phyloP scores from a whole-genome alignment of 2,113 vertebrate species.

The Trochalopteron elliotii region DNA sequence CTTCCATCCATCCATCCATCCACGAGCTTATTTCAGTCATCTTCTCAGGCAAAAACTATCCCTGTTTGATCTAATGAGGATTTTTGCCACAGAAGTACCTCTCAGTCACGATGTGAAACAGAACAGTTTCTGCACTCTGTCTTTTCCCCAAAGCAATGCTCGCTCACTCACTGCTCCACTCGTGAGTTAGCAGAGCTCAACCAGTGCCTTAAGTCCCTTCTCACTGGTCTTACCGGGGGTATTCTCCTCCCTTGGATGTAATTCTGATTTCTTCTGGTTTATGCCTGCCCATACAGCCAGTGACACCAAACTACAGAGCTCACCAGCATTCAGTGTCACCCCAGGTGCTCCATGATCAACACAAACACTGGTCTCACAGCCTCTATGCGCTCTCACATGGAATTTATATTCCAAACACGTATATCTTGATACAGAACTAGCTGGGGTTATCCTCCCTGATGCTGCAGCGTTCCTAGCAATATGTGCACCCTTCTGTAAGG shows the following conservation, averaged over 20 bases:
- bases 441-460: background rate
- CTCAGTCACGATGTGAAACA: background rate
- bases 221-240: background rate
- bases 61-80: background rate
- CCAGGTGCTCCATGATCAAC: fast-evolving
- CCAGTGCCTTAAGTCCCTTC: background rate
- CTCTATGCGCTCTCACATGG: fast-evolving
- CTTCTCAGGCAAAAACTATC: background rate
- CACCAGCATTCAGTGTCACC: background rate
- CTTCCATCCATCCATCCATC: background rate
- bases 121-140: background rate
- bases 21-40: background rate
- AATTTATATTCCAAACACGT: fast-evolving
- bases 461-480: background rate
- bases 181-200: background rate
- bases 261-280: background rate
- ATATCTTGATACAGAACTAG: background rate
- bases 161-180: fast-evolving
- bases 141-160: background rate
- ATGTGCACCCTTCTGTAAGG: background rate
- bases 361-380: background rate
- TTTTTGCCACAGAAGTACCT: background rate
- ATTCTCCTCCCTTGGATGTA: background rate
- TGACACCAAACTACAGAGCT: background rate
- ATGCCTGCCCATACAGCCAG: background rate